Base-by-base conservation (phyloP, 2,888 invertebrate species). In the Lycocerus yunnanus region DNA sequence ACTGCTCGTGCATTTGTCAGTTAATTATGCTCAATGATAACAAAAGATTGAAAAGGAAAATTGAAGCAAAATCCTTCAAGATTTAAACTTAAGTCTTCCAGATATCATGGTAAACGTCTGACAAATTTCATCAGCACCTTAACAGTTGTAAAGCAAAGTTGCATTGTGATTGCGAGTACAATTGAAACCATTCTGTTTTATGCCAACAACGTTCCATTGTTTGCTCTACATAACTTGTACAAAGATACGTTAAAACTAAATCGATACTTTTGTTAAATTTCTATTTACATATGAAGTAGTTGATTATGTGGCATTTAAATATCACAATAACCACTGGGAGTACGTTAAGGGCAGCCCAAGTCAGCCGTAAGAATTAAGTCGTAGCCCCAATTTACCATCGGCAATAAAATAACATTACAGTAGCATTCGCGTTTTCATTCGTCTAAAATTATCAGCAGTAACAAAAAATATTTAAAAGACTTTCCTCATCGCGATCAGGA, bases 91-190 rank as follows among this genome's bases (percentile, higher is more conserved):
- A 43, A 43, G n/a, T 43, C 43, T 43, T 43, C 43, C 0, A 20
- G 66, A 71, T 71, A 71, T 66, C 66, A 71, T 15, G 58, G 15
- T 10, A 14, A 63, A 63, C 43, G 66, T 71, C 66, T 71, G 71
- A 71, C 71, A 71, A 71, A 71, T 71, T 71, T 71, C 71, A 66
- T 71, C 71, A 71, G 71, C 71, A 71, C 66, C 66, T 71, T 66
- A 66, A 70, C 66, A 71, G 71, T 21, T 71, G 66, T 71, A 71
- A 71, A 71, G 66, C 71, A 21, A 66, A 21, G 66, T 59, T 66
- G 71, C 58, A 71, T 71, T 71, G 71, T 71, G 71, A 71, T 66
- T 65, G 71, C 66, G 24, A 71, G 58, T 20, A 71, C 71, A 71
- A 71, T 71, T 65, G 71, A 71, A 66, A 60, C 66, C 66, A 71